phyloP scores from a whole-genome alignment of 2,888 invertebrate species.

The Apodemia zela region DNA sequence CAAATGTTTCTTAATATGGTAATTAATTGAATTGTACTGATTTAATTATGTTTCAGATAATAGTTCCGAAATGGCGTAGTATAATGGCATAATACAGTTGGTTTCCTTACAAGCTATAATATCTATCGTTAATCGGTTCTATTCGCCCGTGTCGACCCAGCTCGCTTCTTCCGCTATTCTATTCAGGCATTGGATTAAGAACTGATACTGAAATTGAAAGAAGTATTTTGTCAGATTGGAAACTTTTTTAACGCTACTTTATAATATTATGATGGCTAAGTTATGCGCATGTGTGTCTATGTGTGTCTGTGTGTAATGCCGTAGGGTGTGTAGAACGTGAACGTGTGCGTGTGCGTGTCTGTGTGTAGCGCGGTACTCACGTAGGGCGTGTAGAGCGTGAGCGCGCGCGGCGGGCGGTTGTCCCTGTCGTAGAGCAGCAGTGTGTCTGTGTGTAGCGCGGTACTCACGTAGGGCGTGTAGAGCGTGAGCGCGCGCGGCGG shows the following conservation, averaged over 20 bases:
- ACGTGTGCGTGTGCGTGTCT: constrained; percentile 24
- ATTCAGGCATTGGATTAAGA: constrained; percentile 96
- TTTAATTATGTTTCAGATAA: not conserved
- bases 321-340: constrained; percentile 21
- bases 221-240: not conserved
- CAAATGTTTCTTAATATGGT: no score
- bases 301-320: constrained; percentile 24
- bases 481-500: no score
- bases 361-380: no score
- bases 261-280: no score
- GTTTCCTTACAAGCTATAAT: constrained; percentile 30
- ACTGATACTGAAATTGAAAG: constrained; percentile 86
- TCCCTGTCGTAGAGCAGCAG: constrained; percentile 87
- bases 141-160: constrained; percentile 91
- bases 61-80: constrained; percentile 26
- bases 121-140: constrained; percentile 38
- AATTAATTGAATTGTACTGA: no score
- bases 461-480: no score
- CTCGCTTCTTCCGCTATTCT: constrained; percentile 95
- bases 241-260: not conserved
- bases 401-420: constrained; percentile 48
- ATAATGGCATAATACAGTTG: constrained; percentile 35
- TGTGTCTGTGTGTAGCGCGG: constrained; percentile 25
- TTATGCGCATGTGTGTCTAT: no score
- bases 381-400: constrained; percentile 31